A percentile compares a stretch with the other conserved stretches of the same genome.
Conservation (phyloP, 2,113 vertebrate species). For the Calypte anna region DNA sequence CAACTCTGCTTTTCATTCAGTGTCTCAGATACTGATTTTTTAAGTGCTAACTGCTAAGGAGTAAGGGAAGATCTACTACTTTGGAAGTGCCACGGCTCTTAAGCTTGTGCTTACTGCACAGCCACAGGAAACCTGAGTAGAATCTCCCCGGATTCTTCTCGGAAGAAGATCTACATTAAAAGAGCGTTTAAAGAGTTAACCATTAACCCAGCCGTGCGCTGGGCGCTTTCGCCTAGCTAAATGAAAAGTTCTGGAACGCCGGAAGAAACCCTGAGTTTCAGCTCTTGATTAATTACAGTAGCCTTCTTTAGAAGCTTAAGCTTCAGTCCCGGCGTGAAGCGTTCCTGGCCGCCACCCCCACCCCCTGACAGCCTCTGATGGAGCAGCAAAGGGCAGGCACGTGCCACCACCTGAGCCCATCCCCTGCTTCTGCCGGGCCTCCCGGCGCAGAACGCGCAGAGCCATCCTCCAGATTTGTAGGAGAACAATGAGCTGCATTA, state of each 20-base stretch:
- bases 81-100: background rate
- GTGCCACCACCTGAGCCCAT: conserved; percentile 77
- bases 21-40: background rate
- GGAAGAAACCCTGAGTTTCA: background rate
- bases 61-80: background rate
- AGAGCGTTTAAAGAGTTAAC: background rate
- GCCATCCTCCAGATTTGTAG: conserved; percentile 63
- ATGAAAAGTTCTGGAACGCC: background rate
- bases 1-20: background rate
- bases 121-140: background rate
- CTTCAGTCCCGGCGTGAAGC: background rate
- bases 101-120: background rate
- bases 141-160: background rate
- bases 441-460: conserved; percentile 37
- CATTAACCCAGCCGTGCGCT: background rate
- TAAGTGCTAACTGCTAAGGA: background rate
- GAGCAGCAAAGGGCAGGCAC: background rate
- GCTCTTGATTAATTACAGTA: background rate
- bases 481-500: conserved; percentile 76
- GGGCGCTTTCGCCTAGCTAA: background rate
- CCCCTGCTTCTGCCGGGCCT: conserved; percentile 69
- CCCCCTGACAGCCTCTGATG: background rate
- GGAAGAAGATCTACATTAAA: background rate
- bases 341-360: background rate
- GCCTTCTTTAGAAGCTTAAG: background rate